These are phyloP conservation scores for Mercenaria mercenaria DNA, from an alignment of 1,140 invertebrate species.

Conservation along the genomic window DNA sequence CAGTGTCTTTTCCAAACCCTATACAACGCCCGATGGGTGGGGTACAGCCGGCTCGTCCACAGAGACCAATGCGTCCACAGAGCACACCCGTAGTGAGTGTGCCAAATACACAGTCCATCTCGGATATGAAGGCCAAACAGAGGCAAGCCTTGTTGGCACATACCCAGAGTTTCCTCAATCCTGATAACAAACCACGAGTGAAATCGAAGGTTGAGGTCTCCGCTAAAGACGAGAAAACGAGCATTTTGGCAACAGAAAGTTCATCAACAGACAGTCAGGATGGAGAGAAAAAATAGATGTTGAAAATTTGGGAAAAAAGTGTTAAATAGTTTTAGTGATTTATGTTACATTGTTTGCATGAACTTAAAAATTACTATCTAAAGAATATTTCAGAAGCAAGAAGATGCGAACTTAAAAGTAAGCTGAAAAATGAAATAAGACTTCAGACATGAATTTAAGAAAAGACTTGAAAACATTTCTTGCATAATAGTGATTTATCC, in stretches of 20 bases:
- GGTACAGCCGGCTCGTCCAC: constrained; percentile 18
- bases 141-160: constrained; percentile 77
- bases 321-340: not conserved
- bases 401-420: too few relatives aligned
- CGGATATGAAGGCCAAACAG: constrained; percentile 72
- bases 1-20: constrained; percentile 73
- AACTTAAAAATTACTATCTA: too few relatives aligned
- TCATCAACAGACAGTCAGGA: not conserved
- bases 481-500: not conserved
- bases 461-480: too few relatives aligned
- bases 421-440: too few relatives aligned
- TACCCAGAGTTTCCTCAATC: constrained; percentile 79
- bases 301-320: not conserved
- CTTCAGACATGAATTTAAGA: too few relatives aligned
- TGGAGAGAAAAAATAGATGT: not conserved
- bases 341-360: too few relatives aligned
- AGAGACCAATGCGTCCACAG: not conserved
- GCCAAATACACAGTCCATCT: not conserved
- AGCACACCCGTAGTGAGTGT: not conserved
- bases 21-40: constrained; percentile 75
- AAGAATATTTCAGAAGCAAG: too few relatives aligned
- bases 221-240: constrained; percentile 49
- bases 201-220: constrained; percentile 62
- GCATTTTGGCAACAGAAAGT: not conserved
- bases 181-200: constrained; percentile 69